Evolutionary conservation across 2,888 invertebrate genomes (phyloP).

Genomic region (Scaptomyza cyrtandrae): DNA sequence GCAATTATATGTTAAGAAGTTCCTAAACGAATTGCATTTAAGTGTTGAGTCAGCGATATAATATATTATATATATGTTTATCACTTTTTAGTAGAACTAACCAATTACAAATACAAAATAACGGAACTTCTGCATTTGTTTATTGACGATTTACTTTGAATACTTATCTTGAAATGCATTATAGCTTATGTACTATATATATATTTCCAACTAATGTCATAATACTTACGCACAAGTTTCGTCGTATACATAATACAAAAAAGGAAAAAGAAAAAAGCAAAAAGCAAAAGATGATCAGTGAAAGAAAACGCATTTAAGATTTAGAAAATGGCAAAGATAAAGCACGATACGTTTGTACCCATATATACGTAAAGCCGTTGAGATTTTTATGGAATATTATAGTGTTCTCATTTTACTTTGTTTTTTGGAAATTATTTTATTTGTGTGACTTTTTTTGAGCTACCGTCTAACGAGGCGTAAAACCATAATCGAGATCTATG

Average conservation of each 20-base stretch:
- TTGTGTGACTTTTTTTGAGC: constrained; percentile 35
- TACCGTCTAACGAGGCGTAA: constrained; percentile 17
- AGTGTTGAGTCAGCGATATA: constrained; percentile 36
- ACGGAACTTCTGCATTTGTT: constrained; percentile 63
- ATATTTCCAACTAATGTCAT: constrained; percentile 10
- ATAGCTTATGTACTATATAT: neutral
- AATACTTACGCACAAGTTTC: constrained; percentile 49
- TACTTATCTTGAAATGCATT: constrained; percentile 6
- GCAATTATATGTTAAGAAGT: constrained; percentile 68
- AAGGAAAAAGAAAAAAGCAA: no score
- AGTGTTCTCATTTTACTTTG: neutral
- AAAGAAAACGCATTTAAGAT: constrained; percentile 41
- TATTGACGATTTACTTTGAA: constrained; percentile 42
- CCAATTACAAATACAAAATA: constrained; percentile 28
- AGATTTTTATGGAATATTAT: constrained; percentile 23
- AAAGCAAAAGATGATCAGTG: constrained; percentile 10
- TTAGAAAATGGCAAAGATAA: constrained; percentile 31
- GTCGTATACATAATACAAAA: constrained; percentile 7
- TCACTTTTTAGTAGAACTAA: constrained; percentile 44
- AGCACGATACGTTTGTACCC: constrained; percentile 42
- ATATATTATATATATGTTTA: constrained; percentile 25
- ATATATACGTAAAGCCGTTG: constrained; percentile 59
- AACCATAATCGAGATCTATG: constrained; percentile 44
- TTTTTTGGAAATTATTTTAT: constrained; percentile 6
- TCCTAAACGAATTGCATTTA: constrained; percentile 69